Evolutionary conservation across 2,797 vertebrate genomes (phyloP), one percentile per base, ranked within the genome.

Genomic region (Arctocebus calabarensis): DNA sequence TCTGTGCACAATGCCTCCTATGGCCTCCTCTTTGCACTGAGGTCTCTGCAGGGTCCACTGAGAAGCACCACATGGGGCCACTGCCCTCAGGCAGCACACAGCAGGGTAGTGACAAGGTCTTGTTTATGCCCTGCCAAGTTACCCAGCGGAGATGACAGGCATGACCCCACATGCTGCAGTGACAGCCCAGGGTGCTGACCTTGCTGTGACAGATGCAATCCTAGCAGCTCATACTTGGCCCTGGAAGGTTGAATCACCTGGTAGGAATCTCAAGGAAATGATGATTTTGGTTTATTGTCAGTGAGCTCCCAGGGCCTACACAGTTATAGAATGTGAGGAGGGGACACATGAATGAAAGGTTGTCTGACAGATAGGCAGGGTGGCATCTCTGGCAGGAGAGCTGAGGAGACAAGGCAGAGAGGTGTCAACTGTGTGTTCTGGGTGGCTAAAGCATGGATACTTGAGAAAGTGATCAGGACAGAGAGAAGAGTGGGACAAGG

Each of bases 51-150:
- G 62, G 90, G 57, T 37, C 68, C 57, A 73, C 40, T 37, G 61
- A 81, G 86, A 55, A 14, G 29, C 43, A 81, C 81, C 29, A 61
- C 62, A 11, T 40, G 62, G 78, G 86, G 79, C 45, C 81, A 37
- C 62, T 59, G 82, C 64, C 22, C 78, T 74, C 91, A 48, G 16
- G 71, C 40, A 17, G 43, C 55, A 16, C 57, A n/a, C 20, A 7
- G 84, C 66, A 92, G 62, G 37, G 85, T 6, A 45, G 48, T 77
- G 88, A 94, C 93, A 94, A 93, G 91, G 59, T 91, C 82, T 29
- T 62, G 9, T 68, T 66, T 73, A 48, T 78, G 84, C 59, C 45
- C 61, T 13, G 16, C 52, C 37, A 37, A 27, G 10, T 62, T 29
- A 62, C 59, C 74, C 61, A n/a, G 85, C 3, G 22, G 91, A 94